Conservation (phyloP, 2,113 vertebrate species). For the Nothoprocta pentlandii region DNA sequence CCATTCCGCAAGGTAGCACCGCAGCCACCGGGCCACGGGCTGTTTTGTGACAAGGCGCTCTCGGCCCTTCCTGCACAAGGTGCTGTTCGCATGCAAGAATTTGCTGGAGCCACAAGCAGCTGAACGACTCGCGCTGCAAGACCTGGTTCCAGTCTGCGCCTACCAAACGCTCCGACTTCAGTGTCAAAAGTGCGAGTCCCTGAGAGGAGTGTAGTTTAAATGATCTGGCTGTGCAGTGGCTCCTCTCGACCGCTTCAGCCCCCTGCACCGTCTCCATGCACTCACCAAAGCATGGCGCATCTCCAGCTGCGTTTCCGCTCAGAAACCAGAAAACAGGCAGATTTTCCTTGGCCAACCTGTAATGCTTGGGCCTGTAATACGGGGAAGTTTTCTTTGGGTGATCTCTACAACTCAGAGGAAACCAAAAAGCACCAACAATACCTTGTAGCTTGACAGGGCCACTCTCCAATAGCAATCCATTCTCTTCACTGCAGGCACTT, state of each 20-base stretch:
- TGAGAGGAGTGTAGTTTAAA: not conserved
- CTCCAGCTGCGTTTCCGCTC: not conserved
- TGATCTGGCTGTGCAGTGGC: accelerated
- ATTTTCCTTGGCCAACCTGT: not conserved
- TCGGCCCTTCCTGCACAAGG: not conserved
- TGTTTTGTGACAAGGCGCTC: not conserved
- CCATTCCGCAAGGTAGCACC: not conserved
- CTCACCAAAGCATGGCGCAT: not conserved
- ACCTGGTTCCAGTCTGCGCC: not conserved
- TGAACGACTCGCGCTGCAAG: not conserved
- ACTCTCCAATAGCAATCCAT: not conserved
- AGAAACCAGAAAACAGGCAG: accelerated
- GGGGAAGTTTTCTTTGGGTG: not conserved
- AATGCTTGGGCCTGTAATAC: too few relatives aligned
- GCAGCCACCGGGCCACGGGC: not conserved
- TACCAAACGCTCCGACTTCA: not conserved
- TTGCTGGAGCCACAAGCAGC: not conserved
- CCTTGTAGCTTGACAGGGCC: accelerated
- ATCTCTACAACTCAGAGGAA: not conserved
- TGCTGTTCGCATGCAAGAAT: accelerated
- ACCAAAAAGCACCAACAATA: not conserved
- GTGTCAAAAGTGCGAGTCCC: not conserved
- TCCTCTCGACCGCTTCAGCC: accelerated
- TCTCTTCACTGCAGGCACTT: accelerated
- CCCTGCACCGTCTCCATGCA: accelerated